Evolutionary conservation across 2,888 invertebrate species (phyloP), one percentile per base, ranked within the genome.

Genomic region (Zeuzera pyrina): DNA sequence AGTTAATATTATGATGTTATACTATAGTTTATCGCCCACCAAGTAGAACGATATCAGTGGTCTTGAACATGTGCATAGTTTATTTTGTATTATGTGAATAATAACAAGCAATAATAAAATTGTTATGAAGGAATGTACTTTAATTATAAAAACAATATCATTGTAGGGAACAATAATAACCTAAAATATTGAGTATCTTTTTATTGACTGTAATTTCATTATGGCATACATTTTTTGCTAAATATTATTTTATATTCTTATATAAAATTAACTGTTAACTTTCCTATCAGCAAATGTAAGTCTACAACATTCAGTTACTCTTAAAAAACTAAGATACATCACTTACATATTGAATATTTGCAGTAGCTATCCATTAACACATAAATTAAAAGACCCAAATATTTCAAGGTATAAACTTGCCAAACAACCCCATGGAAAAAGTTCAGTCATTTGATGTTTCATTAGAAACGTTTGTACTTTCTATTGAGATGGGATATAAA

Each of bases 31-130:
- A n/a, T n/a, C n/a, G n/a, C n/a, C n/a, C n/a, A n/a, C n/a, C n/a
- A 55, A 61, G 64, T 62, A 63, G 63, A 63, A 60, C 54, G 64
- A 67, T 64, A 62, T 62, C 77, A 68, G 68, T 73, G 78, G 77
- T 78, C 79, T 72, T 76, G 70, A 68, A 81, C 64, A 85, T 87
- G 86, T 87, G 87, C 84, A 86, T 86, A 87, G 85, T 86, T 87
- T 86, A 87, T 87, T 87, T 87, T 87, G 86, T 86, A 87, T 86
- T 85, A 85, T 86, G 86, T 86, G 86, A 86, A 87, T 86, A 85
- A 78, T 86, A 85, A 85, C 85, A 69, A 86, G 86, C 86, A 86
- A 86, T 86, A 86, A 86, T 83, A 79, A 84, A 85, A 84, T 86
- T 86, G 86, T 87, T 87, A 86, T 78, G 68, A 63, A 74, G 67